A percentile compares a stretch with the other conserved stretches of the same genome.
Conservation (phyloP, 2,888 invertebrate genomes). For the Chelonus formosanus region DNA sequence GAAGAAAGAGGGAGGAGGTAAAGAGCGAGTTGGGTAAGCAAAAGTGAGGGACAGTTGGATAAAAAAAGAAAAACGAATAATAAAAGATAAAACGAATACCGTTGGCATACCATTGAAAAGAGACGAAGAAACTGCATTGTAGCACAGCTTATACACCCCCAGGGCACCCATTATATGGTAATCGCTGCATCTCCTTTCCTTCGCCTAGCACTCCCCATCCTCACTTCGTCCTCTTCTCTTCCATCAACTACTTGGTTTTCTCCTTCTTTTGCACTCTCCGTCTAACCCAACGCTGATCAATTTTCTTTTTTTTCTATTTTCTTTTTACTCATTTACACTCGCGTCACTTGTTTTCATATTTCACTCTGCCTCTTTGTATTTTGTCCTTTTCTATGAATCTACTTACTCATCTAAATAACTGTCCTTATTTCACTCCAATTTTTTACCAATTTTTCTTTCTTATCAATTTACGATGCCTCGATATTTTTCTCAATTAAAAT, state of each 20-base stretch:
- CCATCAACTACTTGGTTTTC: constrained; percentile 15
- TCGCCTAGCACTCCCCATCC: constrained; percentile 34
- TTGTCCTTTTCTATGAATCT: constrained; percentile 27
- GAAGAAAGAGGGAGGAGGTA: constrained; percentile 33
- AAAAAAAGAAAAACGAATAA: constrained; percentile 44
- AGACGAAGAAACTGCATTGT: constrained; percentile 63
- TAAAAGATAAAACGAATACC: constrained; percentile 48
- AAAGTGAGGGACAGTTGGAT: constrained; percentile 21
- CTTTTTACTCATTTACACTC: constrained; percentile 19
- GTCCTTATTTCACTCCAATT: no score
- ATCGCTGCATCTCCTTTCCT: constrained; percentile 58
- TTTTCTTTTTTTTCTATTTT: constrained; percentile 31
- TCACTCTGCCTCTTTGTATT: constrained; percentile 29
- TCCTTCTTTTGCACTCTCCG: not conserved
- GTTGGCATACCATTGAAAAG: constrained; percentile 49
- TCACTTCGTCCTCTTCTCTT: constrained; percentile 36
- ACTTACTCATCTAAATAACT: no score
- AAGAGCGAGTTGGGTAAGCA: constrained; percentile 11
- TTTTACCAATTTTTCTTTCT: no score
- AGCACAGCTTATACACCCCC: constrained; percentile 63
- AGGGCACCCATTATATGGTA: constrained; percentile 65
- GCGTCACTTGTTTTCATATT: constrained; percentile 4
- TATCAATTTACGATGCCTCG: no score
- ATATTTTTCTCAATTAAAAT: no score
- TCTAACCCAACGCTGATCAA: constrained; percentile 18